A percentile compares a stretch with the other conserved stretches of the same genome.
phyloP scores from a whole-genome alignment of 2,888 invertebrate genomes.

The Keiferia lycopersicella region DNA sequence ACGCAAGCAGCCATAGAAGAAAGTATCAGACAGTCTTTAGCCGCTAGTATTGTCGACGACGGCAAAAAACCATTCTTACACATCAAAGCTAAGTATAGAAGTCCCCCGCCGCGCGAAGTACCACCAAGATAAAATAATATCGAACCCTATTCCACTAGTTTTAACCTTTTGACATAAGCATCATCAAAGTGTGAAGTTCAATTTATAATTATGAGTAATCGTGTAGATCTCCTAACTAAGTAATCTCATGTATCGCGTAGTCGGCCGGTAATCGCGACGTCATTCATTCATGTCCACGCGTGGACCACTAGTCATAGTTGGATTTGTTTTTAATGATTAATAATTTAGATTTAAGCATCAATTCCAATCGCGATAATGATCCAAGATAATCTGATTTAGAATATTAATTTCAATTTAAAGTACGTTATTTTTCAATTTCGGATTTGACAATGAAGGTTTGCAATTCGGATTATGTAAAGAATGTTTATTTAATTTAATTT shows the following conservation, averaged over 20 bases:
- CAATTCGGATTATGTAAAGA: conserved; percentile 17
- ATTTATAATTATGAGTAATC: conserved; percentile 43
- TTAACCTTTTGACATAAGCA: conserved; percentile 39
- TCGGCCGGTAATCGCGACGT: conserved; percentile 43
- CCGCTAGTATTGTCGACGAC: conserved; percentile 64
- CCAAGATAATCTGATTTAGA: conserved; percentile 19
- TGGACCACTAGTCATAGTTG: conserved; percentile 66
- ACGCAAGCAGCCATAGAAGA: conserved; percentile 77
- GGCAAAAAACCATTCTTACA: conserved; percentile 83
- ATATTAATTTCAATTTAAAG: conserved; percentile 27
- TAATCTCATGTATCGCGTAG: conserved; percentile 57
- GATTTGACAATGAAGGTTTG: conserved; percentile 20
- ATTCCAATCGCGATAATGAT: conserved; percentile 50
- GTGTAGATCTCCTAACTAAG: conserved; percentile 64
- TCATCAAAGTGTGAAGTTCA: conserved; percentile 31
- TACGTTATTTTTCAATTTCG: conserved; percentile 9
- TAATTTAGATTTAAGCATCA: conserved; percentile 45
- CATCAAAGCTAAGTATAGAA: conserved; percentile 87
- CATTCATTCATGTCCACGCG: conserved; percentile 44
- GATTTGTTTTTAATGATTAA: conserved; percentile 45
- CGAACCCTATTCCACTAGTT: conserved; percentile 59
- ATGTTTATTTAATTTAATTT: conserved; percentile 22
- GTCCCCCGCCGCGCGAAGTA: conserved; percentile 83
- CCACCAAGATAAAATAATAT: conserved; percentile 76
- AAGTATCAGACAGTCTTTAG: conserved; percentile 69